These are phyloP conservation scores for Oreochromis tanganicae DNA, from an alignment of 2,113 vertebrate species.

Conservation along the genomic window DNA sequence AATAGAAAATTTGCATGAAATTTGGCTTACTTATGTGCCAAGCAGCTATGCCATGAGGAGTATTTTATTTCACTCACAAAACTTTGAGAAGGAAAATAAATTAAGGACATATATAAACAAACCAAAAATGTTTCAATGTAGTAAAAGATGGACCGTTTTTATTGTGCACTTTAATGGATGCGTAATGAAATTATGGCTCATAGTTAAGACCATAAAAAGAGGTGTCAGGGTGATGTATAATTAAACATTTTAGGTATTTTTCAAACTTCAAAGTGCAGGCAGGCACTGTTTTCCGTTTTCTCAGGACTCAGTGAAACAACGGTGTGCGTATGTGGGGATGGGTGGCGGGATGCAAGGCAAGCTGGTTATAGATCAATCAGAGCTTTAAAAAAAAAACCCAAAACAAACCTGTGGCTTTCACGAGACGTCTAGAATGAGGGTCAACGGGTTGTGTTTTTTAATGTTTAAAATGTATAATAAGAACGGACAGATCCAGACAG, in stretches of 20 bases:
- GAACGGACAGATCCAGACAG: background rate
- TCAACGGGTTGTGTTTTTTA: background rate
- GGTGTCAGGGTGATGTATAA: background rate
- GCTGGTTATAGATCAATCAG: background rate
- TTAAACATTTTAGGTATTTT: constrained; percentile 23
- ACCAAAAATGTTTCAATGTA: constrained; percentile 21
- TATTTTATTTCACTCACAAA: constrained; percentile 23
- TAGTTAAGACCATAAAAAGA: constrained; percentile 15
- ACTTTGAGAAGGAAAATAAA: constrained; percentile 19
- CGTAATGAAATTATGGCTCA: constrained; percentile 9
- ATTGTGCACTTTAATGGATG: background rate
- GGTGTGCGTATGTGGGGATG: fast-evolving
- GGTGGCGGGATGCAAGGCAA: background rate
- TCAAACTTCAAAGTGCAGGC: background rate
- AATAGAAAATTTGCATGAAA: constrained; percentile 38
- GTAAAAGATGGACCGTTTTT: constrained; percentile 9
- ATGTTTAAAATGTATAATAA: background rate
- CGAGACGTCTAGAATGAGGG: background rate
- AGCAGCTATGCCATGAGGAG: background rate
- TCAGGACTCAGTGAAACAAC: background rate
- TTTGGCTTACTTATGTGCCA: constrained; percentile 29
- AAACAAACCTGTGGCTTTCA: background rate
- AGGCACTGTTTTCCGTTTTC: background rate
- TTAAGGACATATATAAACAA: background rate
- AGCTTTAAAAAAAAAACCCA: background rate